phyloP scores from a whole-genome alignment of 2,113 vertebrate species.

The Amphilophus citrinellus region DNA sequence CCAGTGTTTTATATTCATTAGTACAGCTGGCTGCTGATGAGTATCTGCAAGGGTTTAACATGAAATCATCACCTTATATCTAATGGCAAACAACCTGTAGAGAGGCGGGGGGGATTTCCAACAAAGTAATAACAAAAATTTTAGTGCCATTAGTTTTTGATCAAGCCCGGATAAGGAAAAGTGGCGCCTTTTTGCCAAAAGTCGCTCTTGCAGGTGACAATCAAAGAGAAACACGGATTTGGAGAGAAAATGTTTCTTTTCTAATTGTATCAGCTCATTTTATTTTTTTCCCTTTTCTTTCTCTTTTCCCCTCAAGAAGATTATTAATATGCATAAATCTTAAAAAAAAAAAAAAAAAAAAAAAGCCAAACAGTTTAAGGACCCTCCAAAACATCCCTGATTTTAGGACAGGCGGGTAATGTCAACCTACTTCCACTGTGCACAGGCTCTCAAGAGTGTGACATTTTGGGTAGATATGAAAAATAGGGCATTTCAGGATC shows the following conservation, averaged over 20 bases:
- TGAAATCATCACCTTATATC: slow-evolving; percentile 15
- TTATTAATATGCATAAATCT: slow-evolving; percentile 1
- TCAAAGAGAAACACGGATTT: neutral
- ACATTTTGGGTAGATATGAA: slow-evolving; percentile 59
- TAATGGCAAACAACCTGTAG: slow-evolving; percentile 45
- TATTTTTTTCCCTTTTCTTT: neutral
- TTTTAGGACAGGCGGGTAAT: slow-evolving; percentile 65
- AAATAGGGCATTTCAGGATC: slow-evolving; percentile 66
- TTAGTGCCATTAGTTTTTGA: neutral
- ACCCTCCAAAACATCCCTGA: slow-evolving; percentile 27
- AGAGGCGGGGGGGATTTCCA: neutral
- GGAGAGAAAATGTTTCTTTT: neutral
- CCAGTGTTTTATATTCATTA: slow-evolving; percentile 41
- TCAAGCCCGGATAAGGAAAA: neutral
- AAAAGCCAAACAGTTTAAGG: slow-evolving; percentile 10
- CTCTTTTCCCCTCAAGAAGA: neutral
- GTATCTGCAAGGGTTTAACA: slow-evolving; percentile 7
- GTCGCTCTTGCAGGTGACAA: neutral
- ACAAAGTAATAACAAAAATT: neutral
- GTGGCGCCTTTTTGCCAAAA: neutral
- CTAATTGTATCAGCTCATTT: neutral
- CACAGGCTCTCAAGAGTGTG: slow-evolving; percentile 58
- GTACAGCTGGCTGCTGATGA: slow-evolving; percentile 23
- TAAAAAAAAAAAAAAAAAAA: neutral
- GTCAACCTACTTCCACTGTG: slow-evolving; percentile 70